Percentiles rank a stretch among this genome's conserved stretches.
phyloP scores from a whole-genome alignment of 2,888 invertebrate species.

The Catocala sponsa region DNA sequence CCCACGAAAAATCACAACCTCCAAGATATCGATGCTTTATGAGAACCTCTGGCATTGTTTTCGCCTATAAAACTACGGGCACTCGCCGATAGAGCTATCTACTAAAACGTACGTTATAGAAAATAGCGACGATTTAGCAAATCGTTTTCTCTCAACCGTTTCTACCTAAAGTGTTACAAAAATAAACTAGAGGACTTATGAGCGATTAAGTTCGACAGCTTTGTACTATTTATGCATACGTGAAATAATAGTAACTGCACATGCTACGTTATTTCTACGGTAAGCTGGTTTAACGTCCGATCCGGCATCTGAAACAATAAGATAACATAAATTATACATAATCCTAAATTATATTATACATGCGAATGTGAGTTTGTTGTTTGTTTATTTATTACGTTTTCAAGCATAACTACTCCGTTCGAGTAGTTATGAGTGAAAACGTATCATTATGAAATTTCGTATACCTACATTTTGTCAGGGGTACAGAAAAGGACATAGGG shows the following conservation, averaged over 20 bases:
- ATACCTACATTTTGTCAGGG: no score
- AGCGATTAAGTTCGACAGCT: constrained; percentile 78
- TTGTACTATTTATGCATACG: constrained; percentile 75
- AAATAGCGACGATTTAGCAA: constrained; percentile 67
- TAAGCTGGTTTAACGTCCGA: constrained; percentile 78
- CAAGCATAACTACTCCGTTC: no score
- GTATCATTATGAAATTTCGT: no score
- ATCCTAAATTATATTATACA: no score
- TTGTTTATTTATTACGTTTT: no score
- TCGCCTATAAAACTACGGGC: constrained; percentile 69
- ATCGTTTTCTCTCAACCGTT: constrained; percentile 38
- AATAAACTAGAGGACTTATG: constrained; percentile 51
- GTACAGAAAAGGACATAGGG: no score
- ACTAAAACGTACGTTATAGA: constrained; percentile 70
- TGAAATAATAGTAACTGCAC: constrained; percentile 49
- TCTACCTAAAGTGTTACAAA: constrained; percentile 50
- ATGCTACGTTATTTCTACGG: constrained; percentile 70
- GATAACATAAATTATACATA: constrained; percentile 13
- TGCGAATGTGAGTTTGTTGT: no score
- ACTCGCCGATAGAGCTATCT: constrained; percentile 74
- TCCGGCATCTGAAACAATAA: constrained; percentile 83
- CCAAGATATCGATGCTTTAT: constrained; percentile 83
- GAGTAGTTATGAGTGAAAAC: no score
- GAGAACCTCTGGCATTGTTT: constrained; percentile 83
- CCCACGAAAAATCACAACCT: constrained; percentile 77